Percentiles rank a stretch among this genome's conserved stretches.
These are phyloP conservation scores for Habroteleia sp. DNA, from an alignment of 2,888 invertebrate species.

Conservation along the genomic window DNA sequence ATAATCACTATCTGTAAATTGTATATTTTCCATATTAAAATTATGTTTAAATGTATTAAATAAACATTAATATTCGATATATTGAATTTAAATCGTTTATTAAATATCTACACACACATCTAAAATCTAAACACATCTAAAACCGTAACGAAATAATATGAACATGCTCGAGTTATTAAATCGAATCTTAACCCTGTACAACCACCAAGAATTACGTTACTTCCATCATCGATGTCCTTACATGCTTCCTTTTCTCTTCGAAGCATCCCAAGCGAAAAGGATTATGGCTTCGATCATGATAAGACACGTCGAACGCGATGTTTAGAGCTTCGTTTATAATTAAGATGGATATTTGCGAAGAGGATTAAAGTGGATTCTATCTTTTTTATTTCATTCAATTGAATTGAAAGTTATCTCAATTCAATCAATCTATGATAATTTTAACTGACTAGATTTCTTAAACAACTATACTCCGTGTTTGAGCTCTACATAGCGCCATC, in stretches of 20 bases:
- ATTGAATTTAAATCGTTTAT: no score
- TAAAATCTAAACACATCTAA: no score
- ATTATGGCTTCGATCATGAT: slow-evolving; percentile 54
- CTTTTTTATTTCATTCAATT: slow-evolving; percentile 46
- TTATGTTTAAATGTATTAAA: no score
- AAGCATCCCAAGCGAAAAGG: slow-evolving; percentile 46
- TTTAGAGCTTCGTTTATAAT: slow-evolving; percentile 58
- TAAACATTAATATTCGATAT: no score
- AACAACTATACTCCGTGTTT: no score
- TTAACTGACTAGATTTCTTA: slow-evolving; percentile 28
- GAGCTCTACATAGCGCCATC: no score
- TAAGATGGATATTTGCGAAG: slow-evolving; percentile 50
- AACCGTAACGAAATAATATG: slow-evolving; percentile 51
- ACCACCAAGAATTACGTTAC: slow-evolving; percentile 59
- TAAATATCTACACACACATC: no score
- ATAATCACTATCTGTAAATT: no score
- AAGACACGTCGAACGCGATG: slow-evolving; percentile 42
- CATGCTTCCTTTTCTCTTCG: slow-evolving; percentile 54
- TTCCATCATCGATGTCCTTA: slow-evolving; percentile 59
- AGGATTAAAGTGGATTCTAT: slow-evolving; percentile 48
- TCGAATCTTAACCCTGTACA: slow-evolving; percentile 49
- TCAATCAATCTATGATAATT: slow-evolving; percentile 30
- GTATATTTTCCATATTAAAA: no score
- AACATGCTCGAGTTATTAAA: slow-evolving; percentile 59
- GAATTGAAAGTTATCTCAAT: slow-evolving; percentile 37